Conservation (phyloP, 2,888 invertebrate genomes). For the Oscheius myriophilus region DNA sequence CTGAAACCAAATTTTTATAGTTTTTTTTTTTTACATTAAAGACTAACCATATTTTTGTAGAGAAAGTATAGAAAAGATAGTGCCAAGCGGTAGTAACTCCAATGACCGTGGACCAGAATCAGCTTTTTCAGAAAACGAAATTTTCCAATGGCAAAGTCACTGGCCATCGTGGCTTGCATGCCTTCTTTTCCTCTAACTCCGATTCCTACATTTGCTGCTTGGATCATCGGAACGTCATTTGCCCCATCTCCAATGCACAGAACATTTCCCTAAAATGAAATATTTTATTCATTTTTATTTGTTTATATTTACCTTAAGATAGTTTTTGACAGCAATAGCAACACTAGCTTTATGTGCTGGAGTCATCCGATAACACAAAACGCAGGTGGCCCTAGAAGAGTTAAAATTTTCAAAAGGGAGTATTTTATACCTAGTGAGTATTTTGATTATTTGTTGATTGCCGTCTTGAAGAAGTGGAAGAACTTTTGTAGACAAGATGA, state of each 20-base stretch:
- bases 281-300: slow-evolving; percentile 74
- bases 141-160: slow-evolving; percentile 92
- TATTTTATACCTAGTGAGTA: no score
- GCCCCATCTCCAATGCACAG: slow-evolving; percentile 79
- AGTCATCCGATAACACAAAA: slow-evolving; percentile 90
- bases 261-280: slow-evolving; percentile 80
- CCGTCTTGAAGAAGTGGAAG: no score
- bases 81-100: slow-evolving; percentile 89
- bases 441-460: background rate
- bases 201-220: slow-evolving; percentile 94
- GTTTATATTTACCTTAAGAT: slow-evolving; percentile 35
- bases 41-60: slow-evolving; percentile 90
- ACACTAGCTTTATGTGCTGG: slow-evolving; percentile 80
- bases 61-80: slow-evolving; percentile 95
- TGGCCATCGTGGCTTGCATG: slow-evolving; percentile 98
- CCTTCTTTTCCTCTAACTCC: slow-evolving; percentile 96
- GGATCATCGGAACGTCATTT: slow-evolving; percentile 69
- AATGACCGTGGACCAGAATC: slow-evolving; percentile 90
- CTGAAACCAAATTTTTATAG: slow-evolving; percentile 73
- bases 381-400: slow-evolving; percentile 73
- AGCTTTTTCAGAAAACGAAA: slow-evolving; percentile 84
- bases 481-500: background rate
- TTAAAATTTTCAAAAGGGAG: background rate
- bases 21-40: background rate
- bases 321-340: slow-evolving; percentile 89